Evolutionary conservation across 2,888 invertebrate species (phyloP).

Genomic region (Trissolcus brochymenae): DNA sequence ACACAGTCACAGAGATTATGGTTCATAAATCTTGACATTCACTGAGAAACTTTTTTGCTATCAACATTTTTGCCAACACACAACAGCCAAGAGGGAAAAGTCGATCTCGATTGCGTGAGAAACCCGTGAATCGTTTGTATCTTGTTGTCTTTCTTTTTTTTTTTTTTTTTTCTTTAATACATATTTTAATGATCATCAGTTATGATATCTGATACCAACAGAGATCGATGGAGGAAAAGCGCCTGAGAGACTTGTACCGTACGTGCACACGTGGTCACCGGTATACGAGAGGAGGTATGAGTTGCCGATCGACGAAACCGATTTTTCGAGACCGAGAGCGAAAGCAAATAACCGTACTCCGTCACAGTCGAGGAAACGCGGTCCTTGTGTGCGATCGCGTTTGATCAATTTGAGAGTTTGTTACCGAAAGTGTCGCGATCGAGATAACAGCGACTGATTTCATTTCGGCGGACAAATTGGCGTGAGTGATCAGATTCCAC

Average conservation of each 20-base stretch:
- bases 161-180: not conserved
- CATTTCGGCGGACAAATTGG: conserved; percentile 27
- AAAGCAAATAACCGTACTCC: conserved; percentile 36
- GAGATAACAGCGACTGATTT: conserved; percentile 14
- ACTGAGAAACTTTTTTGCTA: too few relatives aligned
- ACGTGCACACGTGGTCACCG: conserved; percentile 58
- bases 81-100: too few relatives aligned
- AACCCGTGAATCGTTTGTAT: too few relatives aligned
- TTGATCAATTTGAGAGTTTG: not conserved
- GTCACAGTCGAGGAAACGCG: conserved; percentile 44
- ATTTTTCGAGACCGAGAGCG: conserved; percentile 20
- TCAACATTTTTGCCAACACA: too few relatives aligned
- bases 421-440: conserved; percentile 27
- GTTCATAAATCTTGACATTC: not conserved
- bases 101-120: too few relatives aligned
- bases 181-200: not conserved
- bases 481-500: too few relatives aligned
- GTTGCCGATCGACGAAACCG: conserved; percentile 19
- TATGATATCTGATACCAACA: too few relatives aligned
- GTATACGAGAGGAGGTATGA: not conserved
- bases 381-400: conserved; percentile 3
- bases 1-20: not conserved
- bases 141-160: not conserved
- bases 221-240: not conserved
- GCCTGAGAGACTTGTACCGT: conserved; percentile 63